Evolutionary conservation across 2,113 vertebrate genomes (phyloP).

Genomic region (Ciconia stormi): DNA sequence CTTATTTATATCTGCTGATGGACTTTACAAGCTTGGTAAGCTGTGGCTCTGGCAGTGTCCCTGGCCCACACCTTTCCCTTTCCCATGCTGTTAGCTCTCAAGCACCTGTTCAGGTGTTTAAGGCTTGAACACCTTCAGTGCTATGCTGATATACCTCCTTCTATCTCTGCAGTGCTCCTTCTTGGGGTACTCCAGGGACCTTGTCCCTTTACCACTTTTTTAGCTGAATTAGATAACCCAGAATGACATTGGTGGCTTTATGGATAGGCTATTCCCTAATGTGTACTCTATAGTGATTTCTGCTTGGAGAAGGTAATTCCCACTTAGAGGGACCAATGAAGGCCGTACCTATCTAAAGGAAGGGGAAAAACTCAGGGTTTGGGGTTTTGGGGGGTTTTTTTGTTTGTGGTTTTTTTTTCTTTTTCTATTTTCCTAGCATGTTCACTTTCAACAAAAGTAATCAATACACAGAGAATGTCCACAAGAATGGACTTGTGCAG

Average conservation of each 20-base stretch:
- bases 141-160: not conserved
- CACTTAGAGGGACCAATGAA: not conserved
- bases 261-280: not conserved
- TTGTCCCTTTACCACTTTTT: not conserved
- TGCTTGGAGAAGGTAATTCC: not conserved
- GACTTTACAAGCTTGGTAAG: not conserved
- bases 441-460: not conserved
- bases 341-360: not conserved
- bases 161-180: not conserved
- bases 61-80: not conserved
- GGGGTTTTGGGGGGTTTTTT: no score
- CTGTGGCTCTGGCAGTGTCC: not conserved
- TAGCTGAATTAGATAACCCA: not conserved
- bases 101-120: not conserved
- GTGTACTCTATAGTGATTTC: no score
- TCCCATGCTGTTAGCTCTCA: not conserved
- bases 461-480: not conserved
- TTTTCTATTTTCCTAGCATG: accelerated
- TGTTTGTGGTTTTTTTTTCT: not conserved
- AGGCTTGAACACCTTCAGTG: not conserved
- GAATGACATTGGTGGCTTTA: not conserved
- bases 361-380: accelerated
- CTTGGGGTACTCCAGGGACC: not conserved
- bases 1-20: not conserved
- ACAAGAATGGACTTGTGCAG: not conserved